Evolutionary conservation across 2,888 invertebrate genomes (phyloP), one percentile per base, ranked within the genome.

Genomic region (Chesias legatella): DNA sequence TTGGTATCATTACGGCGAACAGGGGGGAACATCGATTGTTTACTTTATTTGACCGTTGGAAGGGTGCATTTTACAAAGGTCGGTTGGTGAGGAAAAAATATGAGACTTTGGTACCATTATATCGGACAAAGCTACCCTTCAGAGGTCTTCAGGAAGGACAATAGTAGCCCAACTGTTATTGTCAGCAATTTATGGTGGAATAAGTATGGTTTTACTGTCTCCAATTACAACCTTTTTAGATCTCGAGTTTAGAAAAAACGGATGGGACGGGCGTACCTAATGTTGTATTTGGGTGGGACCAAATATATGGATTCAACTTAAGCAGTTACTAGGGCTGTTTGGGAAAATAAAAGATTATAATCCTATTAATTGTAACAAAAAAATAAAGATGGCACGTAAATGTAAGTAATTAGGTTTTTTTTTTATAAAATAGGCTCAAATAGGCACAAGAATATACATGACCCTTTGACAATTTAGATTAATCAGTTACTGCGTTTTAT

Each of bases 171-270:
- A 63, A 72, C 66, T 69, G 73, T 66, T 68, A 71, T 65, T 70
- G 51, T 42, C 42, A 63, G 65, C 61, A 61, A 68, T 73, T 73
- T 73, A 73, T 72, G 65, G 52, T 62, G 53, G 58, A 61, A 60
- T 65, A 67, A 68, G 73, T 65, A 63, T 62, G 61, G 62, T 59
- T 64, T 69, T 67, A 69, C 66, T 43, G 34, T 43, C 48, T 45
- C 43, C 45, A 48, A 48, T 62, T 61, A 62, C 56, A 58, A 62
- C 62, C 58, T 65, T 66, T 64, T 60, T 63, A 56, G 51, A 32
- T 50, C 44, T 53, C 51, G 54, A 53, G 52, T 34, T 37, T 9
- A 35, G 17, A 29, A 24, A n/a, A 10, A 33, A 47, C 60, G 38
- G 49, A 57, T 48, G 66, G 60, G 61, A 31, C 17, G 6, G 11